phyloP scores from a whole-genome alignment of 2,113 vertebrate species.

The Entomyzon cyanotis region DNA sequence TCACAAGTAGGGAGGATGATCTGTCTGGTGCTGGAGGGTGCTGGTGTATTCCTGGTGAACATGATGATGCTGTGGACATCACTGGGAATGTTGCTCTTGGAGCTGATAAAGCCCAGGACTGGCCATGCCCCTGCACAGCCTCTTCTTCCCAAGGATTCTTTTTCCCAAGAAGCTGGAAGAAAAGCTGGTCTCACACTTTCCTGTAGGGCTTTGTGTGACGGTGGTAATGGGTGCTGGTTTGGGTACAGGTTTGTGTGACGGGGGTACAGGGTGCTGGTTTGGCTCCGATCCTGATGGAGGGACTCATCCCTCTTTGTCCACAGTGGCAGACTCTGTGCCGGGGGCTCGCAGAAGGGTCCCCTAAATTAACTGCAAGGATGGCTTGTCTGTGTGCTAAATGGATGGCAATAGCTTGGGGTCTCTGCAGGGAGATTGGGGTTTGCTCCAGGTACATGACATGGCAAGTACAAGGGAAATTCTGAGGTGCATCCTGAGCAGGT shows the following conservation, averaged over 20 bases:
- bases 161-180: background rate
- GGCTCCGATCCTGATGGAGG: background rate
- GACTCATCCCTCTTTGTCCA: rapidly evolving
- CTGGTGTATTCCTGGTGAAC: rapidly evolving
- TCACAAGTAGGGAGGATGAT: background rate
- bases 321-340: background rate
- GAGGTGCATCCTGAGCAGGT: rapidly evolving
- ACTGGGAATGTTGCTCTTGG: background rate
- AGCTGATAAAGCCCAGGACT: background rate
- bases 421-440: background rate
- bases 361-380: too few species aligned
- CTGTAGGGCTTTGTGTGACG: rapidly evolving
- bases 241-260: background rate
- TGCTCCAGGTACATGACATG: background rate
- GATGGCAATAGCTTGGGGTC: background rate
- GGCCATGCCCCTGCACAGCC: rapidly evolving
- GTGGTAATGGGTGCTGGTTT: rapidly evolving
- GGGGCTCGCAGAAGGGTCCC: rapidly evolving
- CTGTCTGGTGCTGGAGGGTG: rapidly evolving
- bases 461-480: background rate
- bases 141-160: background rate
- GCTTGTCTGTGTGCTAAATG: background rate
- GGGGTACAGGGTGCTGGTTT: background rate
- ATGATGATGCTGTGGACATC: rapidly evolving
- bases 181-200: background rate